phyloP scores from a whole-genome alignment of 2,797 vertebrate genomes.

The Poeciliopsis infans region DNA sequence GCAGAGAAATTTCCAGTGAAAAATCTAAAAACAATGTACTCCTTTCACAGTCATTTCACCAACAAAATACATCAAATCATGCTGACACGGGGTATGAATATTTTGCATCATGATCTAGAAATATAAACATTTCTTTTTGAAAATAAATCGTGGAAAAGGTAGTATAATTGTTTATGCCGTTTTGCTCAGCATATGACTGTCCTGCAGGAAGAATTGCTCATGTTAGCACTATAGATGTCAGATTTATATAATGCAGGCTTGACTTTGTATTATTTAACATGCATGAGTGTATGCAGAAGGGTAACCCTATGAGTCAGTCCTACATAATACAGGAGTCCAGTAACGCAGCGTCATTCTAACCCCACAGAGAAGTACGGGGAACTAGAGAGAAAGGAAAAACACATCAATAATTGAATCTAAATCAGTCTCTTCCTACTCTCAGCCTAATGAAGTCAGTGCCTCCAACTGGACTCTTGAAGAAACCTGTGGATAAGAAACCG shows the following conservation, averaged over 20 bases:
- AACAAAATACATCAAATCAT: neutral
- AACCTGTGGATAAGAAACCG: conserved; percentile 10
- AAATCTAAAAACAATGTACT: neutral
- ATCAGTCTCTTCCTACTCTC: conserved; percentile 77
- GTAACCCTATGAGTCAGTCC: conserved; percentile 41
- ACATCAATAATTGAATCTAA: conserved; percentile 82
- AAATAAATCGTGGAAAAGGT: neutral
- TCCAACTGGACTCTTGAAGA: conserved; percentile 48
- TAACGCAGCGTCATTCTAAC: conserved; percentile 76
- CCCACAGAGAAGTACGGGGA: conserved; percentile 51
- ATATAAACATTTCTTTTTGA: neutral
- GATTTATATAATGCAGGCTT: conserved; percentile 7
- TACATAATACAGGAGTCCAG: conserved; percentile 80
- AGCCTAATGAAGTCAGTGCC: conserved; percentile 61
- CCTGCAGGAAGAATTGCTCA: conserved; percentile 11
- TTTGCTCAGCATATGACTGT: neutral
- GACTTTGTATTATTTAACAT: conserved; percentile 36
- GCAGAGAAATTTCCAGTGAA: neutral
- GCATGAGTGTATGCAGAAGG: conserved; percentile 31
- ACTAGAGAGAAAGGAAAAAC: conserved; percentile 63
- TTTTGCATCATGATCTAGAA: neutral
- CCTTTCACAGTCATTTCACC: neutral
- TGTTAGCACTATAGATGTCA: neutral
- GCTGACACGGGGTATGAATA: neutral
- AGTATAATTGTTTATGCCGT: neutral